A percentile compares a stretch with the other conserved stretches of the same genome.
Conservation (phyloP, 2,797 vertebrate genomes). For the Lutjanus campechanus region DNA sequence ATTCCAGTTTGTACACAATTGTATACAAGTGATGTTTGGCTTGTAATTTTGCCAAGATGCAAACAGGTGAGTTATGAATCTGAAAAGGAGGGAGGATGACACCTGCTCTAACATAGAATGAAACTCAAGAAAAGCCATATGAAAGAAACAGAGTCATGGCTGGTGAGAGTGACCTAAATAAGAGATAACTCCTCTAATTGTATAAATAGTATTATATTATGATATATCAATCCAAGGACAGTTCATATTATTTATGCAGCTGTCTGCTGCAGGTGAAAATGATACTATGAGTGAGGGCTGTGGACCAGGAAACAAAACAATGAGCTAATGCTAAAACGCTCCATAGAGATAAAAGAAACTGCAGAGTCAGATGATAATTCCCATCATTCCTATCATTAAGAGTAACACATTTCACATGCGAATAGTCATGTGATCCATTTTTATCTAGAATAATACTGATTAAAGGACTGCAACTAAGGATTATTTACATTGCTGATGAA, state of each 20-base stretch:
- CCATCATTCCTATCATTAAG: neutral
- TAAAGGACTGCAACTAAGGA: too few relatives aligned
- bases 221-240: neutral
- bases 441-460: too few relatives aligned
- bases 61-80: neutral
- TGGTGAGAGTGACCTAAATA: neutral
- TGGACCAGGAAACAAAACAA: neutral
- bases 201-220: neutral
- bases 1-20: conserved; percentile 31
- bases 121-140: neutral
- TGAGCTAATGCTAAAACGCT: neutral
- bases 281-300: neutral
- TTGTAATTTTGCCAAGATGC: conserved; percentile 41
- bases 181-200: neutral
- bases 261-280: neutral
- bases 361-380: neutral
- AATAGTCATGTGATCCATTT: too few relatives aligned
- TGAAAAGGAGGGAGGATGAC: neutral
- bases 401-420: neutral
- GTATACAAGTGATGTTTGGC: conserved; percentile 1
- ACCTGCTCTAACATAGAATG: neutral
- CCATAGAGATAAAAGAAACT: neutral
- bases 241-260: neutral
- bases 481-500: too few relatives aligned
- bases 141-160: neutral